Evolutionary conservation across 2,113 vertebrate genomes (phyloP).

Genomic region (Clarias batrachus): DNA sequence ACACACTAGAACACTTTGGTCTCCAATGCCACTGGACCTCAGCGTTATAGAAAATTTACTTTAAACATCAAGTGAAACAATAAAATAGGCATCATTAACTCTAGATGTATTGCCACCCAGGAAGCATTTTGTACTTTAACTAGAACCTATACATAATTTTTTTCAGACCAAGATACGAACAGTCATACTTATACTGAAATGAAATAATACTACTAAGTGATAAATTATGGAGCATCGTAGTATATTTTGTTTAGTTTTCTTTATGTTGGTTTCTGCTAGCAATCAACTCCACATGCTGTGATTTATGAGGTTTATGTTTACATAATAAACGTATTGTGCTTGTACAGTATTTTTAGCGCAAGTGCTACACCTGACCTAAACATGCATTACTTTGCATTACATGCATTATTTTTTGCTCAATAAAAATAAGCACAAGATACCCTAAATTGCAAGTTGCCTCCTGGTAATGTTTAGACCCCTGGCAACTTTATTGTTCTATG

Average conservation of each 20-base stretch:
- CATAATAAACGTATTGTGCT: not conserved
- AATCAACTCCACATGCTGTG: not conserved
- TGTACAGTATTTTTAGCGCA: not conserved
- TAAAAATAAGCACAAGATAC: not conserved
- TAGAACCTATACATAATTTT: not conserved
- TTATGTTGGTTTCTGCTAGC: not conserved
- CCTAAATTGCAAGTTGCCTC: not conserved
- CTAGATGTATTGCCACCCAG: not conserved
- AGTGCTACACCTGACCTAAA: not conserved
- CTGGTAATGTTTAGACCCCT: not conserved
- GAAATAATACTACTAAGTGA: not conserved
- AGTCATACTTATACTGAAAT: not conserved
- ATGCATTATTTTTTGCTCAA: no score
- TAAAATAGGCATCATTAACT: not conserved
- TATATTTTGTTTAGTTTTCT: not conserved
- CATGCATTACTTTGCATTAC: no score
- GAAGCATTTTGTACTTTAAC: not conserved
- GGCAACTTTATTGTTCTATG: not conserved
- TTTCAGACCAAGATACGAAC: not conserved
- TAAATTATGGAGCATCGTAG: not conserved
- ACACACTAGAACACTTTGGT: conserved; percentile 1
- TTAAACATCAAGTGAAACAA: not conserved
- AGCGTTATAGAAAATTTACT: not conserved
- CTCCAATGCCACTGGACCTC: not conserved
- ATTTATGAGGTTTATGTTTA: no score